phyloP scores from a whole-genome alignment of 2,888 invertebrate species.

The Nysson spinosus region DNA sequence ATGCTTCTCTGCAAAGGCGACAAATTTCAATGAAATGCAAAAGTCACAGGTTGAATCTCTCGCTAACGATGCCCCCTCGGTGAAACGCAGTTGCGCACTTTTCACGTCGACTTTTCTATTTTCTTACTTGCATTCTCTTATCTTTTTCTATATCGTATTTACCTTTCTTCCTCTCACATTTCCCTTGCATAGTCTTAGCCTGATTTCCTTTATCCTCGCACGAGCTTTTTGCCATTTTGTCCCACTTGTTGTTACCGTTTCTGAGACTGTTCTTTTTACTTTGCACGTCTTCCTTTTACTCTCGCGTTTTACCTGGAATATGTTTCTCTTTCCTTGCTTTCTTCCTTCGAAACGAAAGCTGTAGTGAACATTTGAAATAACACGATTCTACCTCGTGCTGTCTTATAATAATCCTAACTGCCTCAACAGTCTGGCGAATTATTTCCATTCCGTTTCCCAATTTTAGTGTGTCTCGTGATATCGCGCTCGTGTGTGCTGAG shows the following conservation, averaged over 20 bases:
- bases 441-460: slow-evolving; percentile 55
- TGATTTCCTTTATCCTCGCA: not conserved
- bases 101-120: slow-evolving; percentile 15
- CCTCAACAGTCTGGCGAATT: slow-evolving; percentile 49
- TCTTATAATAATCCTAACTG: slow-evolving; percentile 46
- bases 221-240: not conserved
- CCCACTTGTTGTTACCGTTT: not conserved
- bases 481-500: slow-evolving; percentile 33
- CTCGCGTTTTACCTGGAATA: too few species aligned
- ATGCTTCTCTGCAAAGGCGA: slow-evolving; percentile 21
- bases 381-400: slow-evolving; percentile 17
- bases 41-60: slow-evolving; percentile 41
- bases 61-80: slow-evolving; percentile 47
- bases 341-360: not conserved
- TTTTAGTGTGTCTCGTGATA: slow-evolving; percentile 43
- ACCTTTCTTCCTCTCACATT: not conserved
- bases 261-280: not conserved
- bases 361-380: slow-evolving; percentile 14
- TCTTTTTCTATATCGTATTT: not conserved
- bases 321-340: not conserved
- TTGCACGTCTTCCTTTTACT: too few species aligned
- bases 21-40: slow-evolving; percentile 55
- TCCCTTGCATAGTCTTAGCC: not conserved
- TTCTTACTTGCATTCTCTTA: not conserved
- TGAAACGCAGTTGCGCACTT: slow-evolving; percentile 52